phyloP scores from a whole-genome alignment of 2,113 vertebrate species.

The Megaceryle maxima region DNA sequence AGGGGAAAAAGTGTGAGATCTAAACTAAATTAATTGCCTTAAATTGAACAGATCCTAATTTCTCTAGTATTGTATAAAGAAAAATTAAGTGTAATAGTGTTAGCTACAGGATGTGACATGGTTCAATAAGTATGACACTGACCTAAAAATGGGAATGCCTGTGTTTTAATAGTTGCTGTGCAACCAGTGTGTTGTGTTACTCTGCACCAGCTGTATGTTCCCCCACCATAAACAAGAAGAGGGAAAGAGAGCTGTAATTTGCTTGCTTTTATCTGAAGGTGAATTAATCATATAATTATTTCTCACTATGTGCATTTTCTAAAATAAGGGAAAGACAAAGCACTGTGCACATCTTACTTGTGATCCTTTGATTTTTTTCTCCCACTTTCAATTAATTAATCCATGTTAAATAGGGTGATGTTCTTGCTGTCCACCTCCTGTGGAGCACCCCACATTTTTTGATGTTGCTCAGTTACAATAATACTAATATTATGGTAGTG shows the following conservation, averaged over 20 bases:
- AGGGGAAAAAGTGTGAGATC: background rate
- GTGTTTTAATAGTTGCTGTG: background rate
- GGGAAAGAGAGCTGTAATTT: background rate
- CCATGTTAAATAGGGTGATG: background rate
- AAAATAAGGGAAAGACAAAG: background rate
- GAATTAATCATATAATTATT: background rate
- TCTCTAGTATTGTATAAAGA: background rate
- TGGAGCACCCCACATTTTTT: background rate
- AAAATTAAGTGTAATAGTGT: background rate
- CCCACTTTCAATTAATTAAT: background rate
- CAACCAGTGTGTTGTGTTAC: background rate
- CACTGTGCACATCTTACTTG: background rate
- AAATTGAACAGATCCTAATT: background rate
- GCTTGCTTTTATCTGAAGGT: background rate
- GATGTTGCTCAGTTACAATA: slow-evolving; percentile 42
- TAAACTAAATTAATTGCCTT: background rate
- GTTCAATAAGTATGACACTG: background rate
- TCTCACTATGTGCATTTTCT: background rate
- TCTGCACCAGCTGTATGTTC: background rate
- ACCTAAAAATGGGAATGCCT: background rate
- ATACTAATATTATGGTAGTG: background rate
- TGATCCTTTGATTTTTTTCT: background rate
- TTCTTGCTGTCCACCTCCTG: background rate
- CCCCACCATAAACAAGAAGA: background rate
- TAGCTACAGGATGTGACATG: background rate